Percentiles rank a stretch among this genome's conserved stretches.
phyloP scores from a whole-genome alignment of 2,113 vertebrate genomes.

The Vulpes lagopus region DNA sequence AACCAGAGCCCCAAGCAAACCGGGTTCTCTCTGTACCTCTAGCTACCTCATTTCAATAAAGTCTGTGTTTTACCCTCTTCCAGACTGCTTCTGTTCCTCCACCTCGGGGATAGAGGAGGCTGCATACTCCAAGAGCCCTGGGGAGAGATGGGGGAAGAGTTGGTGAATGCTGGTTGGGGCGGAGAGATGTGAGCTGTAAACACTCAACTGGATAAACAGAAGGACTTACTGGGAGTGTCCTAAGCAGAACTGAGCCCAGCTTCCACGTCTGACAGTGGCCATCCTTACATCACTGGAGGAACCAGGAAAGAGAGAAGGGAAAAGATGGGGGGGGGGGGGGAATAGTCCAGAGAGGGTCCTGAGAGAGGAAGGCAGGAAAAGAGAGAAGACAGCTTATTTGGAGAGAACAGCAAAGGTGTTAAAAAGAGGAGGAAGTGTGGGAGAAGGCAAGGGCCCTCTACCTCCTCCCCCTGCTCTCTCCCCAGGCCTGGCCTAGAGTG shows the following conservation, averaged over 20 bases:
- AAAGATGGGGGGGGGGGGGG: fast-evolving
- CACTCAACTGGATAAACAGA: background rate
- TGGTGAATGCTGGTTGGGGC: background rate
- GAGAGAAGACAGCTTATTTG: background rate
- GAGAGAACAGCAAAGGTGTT: background rate
- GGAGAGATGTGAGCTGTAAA: background rate
- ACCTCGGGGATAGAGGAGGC: background rate
- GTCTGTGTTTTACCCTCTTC: constrained; percentile 71
- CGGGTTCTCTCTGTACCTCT: constrained; percentile 76
- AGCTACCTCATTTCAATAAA: constrained; percentile 90
- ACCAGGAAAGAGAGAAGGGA: background rate
- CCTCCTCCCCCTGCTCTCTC: fast-evolving
- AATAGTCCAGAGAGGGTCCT: background rate
- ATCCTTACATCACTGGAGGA: background rate
- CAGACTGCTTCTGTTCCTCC: constrained; percentile 41
- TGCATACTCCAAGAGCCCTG: background rate
- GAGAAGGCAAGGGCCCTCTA: background rate
- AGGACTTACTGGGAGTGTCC: background rate
- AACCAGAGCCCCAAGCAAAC: constrained; percentile 55
- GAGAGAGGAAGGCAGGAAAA: background rate
- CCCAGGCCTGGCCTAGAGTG: background rate
- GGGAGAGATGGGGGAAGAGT: background rate
- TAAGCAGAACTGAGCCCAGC: background rate
- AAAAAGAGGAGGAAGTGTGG: background rate
- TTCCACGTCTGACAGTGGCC: background rate